Percentiles rank a stretch among this genome's conserved stretches.
These are phyloP conservation scores for Propithecus perrieri DNA, from an alignment of 2,797 vertebrate species.

Conservation along the genomic window DNA sequence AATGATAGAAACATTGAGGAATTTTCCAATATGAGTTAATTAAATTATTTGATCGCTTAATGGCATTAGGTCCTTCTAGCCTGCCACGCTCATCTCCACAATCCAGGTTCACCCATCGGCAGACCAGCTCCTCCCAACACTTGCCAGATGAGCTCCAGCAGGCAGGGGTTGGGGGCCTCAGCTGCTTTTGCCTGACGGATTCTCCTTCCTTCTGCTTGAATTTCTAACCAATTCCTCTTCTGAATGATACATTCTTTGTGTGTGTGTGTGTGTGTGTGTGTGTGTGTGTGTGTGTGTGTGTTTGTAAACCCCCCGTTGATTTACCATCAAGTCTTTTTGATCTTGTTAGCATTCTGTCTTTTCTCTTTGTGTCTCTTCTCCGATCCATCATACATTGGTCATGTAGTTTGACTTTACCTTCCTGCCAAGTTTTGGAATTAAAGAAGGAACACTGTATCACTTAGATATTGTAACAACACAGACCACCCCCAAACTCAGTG, in stretches of 20 bases:
- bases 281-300: neutral
- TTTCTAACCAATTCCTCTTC: neutral
- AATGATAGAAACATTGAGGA: neutral
- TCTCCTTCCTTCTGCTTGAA: neutral
- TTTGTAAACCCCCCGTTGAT: neutral
- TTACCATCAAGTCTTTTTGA: neutral
- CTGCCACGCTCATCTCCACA: neutral
- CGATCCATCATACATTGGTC: neutral
- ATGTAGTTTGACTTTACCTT: neutral
- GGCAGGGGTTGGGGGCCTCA: neutral
- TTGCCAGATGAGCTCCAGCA: neutral
- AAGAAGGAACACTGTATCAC: neutral
- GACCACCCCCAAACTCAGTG: neutral
- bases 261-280: too few relatives aligned
- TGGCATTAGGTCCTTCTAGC: neutral
- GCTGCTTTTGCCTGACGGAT: neutral
- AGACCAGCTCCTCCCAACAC: neutral
- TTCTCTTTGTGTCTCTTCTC: neutral
- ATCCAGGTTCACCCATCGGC: neutral
- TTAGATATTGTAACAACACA: neutral
- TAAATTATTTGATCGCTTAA: constrained; percentile 16
- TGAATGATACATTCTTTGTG: neutral
- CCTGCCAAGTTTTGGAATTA: neutral
- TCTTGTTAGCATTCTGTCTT: neutral
- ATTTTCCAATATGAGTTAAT: neutral